Conservation (phyloP, 2,797 vertebrate genomes). For the Telmatherina bonti region DNA sequence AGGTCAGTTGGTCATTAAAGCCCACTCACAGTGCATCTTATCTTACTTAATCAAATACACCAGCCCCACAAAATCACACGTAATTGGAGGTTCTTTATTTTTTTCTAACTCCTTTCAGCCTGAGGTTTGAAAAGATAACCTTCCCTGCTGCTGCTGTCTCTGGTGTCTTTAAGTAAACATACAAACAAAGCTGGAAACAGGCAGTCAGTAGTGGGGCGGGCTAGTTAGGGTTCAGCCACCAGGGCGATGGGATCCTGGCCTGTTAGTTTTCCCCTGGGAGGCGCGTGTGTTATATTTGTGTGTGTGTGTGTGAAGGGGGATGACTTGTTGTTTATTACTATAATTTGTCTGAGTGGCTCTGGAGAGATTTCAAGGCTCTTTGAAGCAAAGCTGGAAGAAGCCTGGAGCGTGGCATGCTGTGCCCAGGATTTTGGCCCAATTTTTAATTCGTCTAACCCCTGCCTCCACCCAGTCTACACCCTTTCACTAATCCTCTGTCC, state of each 20-base stretch:
- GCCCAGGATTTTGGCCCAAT: conserved; percentile 68
- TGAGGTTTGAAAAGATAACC: conserved; percentile 69
- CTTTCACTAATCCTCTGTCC: conserved; percentile 53
- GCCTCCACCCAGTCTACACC: conserved; percentile 28
- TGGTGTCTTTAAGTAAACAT: conserved; percentile 72
- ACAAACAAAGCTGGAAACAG: conserved; percentile 78
- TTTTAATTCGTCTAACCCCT: conserved; percentile 50
- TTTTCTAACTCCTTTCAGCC: conserved; percentile 50
- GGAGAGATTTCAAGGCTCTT: conserved; percentile 74
- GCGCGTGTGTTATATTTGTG: conserved; percentile 36
- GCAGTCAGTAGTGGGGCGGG: conserved; percentile 65
- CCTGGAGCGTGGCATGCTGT: conserved; percentile 75
- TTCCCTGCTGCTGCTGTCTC: conserved; percentile 53
- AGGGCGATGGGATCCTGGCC: conserved; percentile 67
- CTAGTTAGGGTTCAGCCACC: conserved; percentile 73
- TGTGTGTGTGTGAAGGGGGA: conserved; percentile 38
- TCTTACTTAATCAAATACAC: conserved; percentile 72
- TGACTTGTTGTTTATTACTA: conserved; percentile 80
- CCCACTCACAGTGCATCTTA: conserved; percentile 66
- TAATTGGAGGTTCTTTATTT: conserved; percentile 70
- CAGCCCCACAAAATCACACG: conserved; percentile 71
- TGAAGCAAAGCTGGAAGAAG: conserved; percentile 73
- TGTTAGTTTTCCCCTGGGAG: conserved; percentile 74
- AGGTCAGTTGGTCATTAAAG: conserved; percentile 64
- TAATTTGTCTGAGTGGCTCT: conserved; percentile 81